phyloP scores from a whole-genome alignment of 2,797 vertebrate genomes.

The Platyrinchus mystaceus region DNA sequence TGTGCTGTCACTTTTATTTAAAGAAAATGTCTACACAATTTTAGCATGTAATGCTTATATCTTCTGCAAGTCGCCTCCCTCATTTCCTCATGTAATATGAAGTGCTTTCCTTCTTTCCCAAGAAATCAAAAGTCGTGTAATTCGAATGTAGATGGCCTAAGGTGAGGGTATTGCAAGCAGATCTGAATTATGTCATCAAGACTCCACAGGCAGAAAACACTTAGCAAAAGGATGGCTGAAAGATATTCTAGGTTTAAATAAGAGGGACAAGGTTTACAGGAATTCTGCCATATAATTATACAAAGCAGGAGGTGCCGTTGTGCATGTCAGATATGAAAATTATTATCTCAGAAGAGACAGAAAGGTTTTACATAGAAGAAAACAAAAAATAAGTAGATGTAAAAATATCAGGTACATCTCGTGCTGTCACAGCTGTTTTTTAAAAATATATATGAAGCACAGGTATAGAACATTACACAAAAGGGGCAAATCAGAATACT shows the following conservation, averaged over 20 bases:
- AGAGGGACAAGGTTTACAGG: conserved; percentile 75
- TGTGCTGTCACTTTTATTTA: conserved; percentile 43
- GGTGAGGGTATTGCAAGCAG: conserved; percentile 68
- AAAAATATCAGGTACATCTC: conserved; percentile 30
- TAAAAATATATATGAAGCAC: not conserved
- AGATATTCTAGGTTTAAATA: conserved; percentile 65
- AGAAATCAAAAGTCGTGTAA: conserved; percentile 43
- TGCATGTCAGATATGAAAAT: conserved; percentile 69
- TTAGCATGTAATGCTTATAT: conserved; percentile 9
- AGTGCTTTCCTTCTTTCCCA: conserved; percentile 41
- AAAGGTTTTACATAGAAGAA: conserved; percentile 13
- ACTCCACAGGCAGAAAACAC: conserved; percentile 60
- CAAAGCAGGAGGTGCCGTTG: conserved; percentile 40
- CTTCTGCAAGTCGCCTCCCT: conserved; percentile 12
- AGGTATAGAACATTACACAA: not conserved
- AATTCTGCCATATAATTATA: conserved; percentile 57
- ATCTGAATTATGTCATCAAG: conserved; percentile 70
- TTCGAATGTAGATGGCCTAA: conserved; percentile 71
- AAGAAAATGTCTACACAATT: conserved; percentile 36
- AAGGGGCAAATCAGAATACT: not conserved
- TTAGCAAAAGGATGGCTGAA: conserved; percentile 42
- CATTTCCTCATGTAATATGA: conserved; percentile 1
- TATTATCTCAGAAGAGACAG: conserved; percentile 26
- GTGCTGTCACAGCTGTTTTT: not conserved
- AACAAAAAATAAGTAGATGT: not conserved